phyloP scores from a whole-genome alignment of 2,113 vertebrate species.

The Lophotis ruficrista region DNA sequence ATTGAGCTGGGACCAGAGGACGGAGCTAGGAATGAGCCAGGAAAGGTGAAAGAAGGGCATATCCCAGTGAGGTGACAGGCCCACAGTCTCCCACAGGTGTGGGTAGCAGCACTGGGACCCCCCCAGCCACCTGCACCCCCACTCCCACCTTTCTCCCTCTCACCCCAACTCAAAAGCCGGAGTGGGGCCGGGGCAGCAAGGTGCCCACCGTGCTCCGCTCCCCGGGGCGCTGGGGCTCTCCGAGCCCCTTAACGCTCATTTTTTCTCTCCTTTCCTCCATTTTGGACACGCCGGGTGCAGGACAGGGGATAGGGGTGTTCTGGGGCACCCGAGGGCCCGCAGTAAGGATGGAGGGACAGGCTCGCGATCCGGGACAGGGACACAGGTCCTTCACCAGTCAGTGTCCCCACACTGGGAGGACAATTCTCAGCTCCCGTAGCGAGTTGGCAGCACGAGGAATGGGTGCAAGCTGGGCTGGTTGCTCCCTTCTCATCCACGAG shows the following conservation, averaged over 20 bases:
- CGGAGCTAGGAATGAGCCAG: background rate
- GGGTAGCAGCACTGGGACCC: background rate
- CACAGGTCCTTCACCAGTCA: background rate
- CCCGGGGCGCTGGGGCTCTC: accelerated
- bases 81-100: background rate
- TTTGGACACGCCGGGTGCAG: accelerated
- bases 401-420: accelerated
- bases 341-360: background rate
- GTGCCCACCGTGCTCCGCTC: accelerated
- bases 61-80: background rate
- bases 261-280: background rate
- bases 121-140: background rate
- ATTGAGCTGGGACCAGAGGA: background rate
- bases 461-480: background rate
- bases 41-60: background rate
- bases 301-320: accelerated
- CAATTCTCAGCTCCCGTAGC: background rate
- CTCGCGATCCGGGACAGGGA: background rate
- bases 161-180: background rate
- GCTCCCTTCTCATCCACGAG: background rate
- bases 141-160: background rate
- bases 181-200: background rate
- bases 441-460: accelerated
- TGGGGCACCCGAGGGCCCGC: accelerated
- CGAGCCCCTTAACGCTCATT: background rate